phyloP scores from a whole-genome alignment of 2,888 invertebrate genomes.

The Pachymerium ferrugineum region DNA sequence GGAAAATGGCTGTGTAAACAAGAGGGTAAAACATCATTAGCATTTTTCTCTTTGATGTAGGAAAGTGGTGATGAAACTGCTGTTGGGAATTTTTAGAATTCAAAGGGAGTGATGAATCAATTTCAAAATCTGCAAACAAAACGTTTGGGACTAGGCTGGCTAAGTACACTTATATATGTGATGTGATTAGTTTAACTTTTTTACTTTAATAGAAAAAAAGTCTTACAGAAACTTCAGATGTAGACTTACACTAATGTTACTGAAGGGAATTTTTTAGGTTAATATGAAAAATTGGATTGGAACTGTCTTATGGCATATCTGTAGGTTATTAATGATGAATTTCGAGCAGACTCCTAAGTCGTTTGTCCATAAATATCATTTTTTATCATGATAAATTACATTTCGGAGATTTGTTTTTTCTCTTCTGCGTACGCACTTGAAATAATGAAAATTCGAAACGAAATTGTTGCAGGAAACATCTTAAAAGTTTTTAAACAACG shows the following conservation, averaged over 20 bases:
- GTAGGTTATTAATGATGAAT: slow-evolving; percentile 9
- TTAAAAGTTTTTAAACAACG: not conserved
- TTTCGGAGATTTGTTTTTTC: not conserved
- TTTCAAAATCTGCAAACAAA: not conserved
- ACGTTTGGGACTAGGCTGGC: not conserved
- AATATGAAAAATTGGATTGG: slow-evolving; percentile 11
- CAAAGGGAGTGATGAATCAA: no score
- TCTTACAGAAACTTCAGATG: not conserved
- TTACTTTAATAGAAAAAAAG: not conserved
- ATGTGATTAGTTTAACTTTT: not conserved
- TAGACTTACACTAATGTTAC: not conserved
- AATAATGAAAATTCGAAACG: not conserved
- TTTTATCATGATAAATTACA: not conserved
- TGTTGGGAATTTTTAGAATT: no score
- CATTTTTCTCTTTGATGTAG: not conserved
- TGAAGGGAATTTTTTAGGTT: not conserved
- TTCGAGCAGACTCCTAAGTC: not conserved
- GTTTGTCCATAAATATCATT: not conserved
- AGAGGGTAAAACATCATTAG: not conserved
- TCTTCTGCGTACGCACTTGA: not conserved
- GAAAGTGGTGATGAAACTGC: not conserved
- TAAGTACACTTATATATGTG: no score
- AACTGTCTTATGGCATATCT: slow-evolving; percentile 16
- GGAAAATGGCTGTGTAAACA: not conserved
- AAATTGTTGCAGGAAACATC: not conserved